phyloP scores from a whole-genome alignment of 2,888 invertebrate genomes.

The Ypsolopha scabrella region DNA sequence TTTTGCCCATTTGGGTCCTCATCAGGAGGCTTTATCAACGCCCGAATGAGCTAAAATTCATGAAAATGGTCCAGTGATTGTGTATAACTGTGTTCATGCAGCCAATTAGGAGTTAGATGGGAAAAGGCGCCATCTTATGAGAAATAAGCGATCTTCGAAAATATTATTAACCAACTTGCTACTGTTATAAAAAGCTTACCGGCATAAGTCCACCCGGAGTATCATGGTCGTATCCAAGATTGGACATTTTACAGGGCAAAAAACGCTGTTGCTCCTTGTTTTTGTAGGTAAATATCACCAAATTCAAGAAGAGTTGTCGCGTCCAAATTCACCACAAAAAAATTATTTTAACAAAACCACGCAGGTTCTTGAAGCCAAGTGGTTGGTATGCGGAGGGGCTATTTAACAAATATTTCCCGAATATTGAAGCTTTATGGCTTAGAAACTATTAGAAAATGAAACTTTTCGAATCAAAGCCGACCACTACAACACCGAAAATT shows the following conservation, averaged over 20 bases:
- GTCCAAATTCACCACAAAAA: background rate
- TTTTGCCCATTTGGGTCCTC: slow-evolving; percentile 74
- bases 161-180: slow-evolving; percentile 19
- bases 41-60: slow-evolving; percentile 83
- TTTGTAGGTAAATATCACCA: background rate
- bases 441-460: background rate
- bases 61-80: slow-evolving; percentile 8
- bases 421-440: no score
- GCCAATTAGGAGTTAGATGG: slow-evolving; percentile 1
- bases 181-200: slow-evolving; percentile 70
- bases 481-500: slow-evolving; percentile 11
- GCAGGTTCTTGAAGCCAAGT: background rate
- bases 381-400: background rate
- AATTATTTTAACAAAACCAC: background rate
- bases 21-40: slow-evolving; percentile 88
- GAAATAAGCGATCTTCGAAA: slow-evolving; percentile 9
- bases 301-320: background rate
- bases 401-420: background rate
- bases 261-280: background rate
- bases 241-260: slow-evolving; percentile 34
- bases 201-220: slow-evolving; percentile 88
- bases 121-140: slow-evolving; percentile 24
- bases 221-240: slow-evolving; percentile 80
- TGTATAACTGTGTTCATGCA: slow-evolving; percentile 15
- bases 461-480: slow-evolving; percentile 3